Evolutionary conservation across 2,888 invertebrate genomes (phyloP), one percentile per base, ranked within the genome.

Genomic region (Heliconius charithonia): DNA sequence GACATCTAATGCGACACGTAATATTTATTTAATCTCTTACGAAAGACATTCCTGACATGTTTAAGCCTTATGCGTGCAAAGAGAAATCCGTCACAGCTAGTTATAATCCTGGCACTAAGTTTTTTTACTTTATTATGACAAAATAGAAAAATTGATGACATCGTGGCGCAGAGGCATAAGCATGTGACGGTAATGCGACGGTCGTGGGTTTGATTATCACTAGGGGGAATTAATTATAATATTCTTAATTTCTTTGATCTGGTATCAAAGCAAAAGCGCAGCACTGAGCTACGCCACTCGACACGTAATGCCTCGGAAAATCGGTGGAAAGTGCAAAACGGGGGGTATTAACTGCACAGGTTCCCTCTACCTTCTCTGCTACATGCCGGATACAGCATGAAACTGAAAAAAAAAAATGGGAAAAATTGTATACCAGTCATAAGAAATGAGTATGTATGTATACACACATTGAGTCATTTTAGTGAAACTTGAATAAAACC

Each of bases 11-110:
- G 51, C 59, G 74, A 78, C 59, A 75, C 75, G 69, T 66, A 79
- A 79, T 79, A 78, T 79, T 76, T 77, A 77, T 78, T 80, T 79
- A 79, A 80, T 80, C 62, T 51, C 73, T 79, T 77, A 77, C 80
- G 74, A 77, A 74, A 80, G 59, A 65, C 76, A 80, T 80, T 79
- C 79, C 67, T 66, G 65, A 66, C 80, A 75, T 79, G 76, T 65
- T 75, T 77, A 65, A 78, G 73, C 74, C 78, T 74, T 80, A 78
- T 79, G 74, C 67, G 79, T 80, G 73, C 80, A 65, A 79, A 80
- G 79, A 71, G 79, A 80, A 80, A 80, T 79, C 79, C 79, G 65
- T 79, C 74, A 76, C 22, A 77, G 65, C 69, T 75, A 56, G 67
- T 77, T 75, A 62, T 63, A 78, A 65, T 56, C 56, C 73, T 72